Evolutionary conservation across 2,797 vertebrate genomes (phyloP).

Genomic region (Loris lydekkerianus): DNA sequence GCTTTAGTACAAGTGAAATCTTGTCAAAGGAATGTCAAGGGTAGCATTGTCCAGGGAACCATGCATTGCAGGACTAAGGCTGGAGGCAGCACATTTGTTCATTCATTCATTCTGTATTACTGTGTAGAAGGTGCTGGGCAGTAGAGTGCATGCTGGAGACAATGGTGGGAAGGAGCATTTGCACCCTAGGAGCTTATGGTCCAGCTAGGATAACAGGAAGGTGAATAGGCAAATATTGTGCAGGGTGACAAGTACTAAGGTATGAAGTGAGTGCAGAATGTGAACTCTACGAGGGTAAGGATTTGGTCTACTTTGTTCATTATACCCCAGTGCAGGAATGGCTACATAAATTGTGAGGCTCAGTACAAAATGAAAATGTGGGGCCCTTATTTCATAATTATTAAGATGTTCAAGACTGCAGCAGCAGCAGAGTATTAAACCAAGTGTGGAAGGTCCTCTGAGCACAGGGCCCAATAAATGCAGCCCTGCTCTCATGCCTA

Average conservation of each 20-base stretch:
- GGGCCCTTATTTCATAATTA: background rate
- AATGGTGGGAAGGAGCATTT: background rate
- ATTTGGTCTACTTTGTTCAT: background rate
- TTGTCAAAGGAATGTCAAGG: background rate
- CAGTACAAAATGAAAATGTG: background rate
- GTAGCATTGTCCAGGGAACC: background rate
- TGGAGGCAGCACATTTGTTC: background rate
- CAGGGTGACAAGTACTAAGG: no score
- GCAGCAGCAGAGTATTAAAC: background rate
- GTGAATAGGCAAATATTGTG: background rate
- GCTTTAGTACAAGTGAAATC: background rate
- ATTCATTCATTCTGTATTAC: background rate
- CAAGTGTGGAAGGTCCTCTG: background rate
- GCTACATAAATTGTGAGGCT: background rate
- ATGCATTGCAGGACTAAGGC: accelerated
- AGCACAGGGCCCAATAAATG: background rate
- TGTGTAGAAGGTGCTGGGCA: background rate
- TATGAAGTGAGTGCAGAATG: background rate
- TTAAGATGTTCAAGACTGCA: background rate
- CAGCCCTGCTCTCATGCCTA: background rate
- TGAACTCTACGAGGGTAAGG: background rate
- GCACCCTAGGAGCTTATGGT: background rate
- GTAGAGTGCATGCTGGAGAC: background rate
- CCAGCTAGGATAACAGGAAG: background rate
- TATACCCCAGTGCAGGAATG: background rate